Evolutionary conservation across 2,888 invertebrate genomes (phyloP), one percentile per base, ranked within the genome.

Genomic region (Prosopocoilus inquinatus): DNA sequence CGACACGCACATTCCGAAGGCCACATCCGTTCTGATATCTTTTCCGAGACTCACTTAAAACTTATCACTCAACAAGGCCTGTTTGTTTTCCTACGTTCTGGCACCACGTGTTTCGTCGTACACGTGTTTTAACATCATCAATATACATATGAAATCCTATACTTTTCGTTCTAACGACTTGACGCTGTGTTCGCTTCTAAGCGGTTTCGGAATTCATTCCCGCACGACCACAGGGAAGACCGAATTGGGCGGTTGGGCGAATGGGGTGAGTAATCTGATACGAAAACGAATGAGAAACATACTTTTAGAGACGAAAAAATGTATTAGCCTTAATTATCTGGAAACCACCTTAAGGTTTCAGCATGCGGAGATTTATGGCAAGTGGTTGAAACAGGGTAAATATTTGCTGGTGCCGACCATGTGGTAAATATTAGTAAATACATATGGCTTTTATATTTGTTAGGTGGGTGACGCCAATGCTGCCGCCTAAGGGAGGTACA

Each of bases 341-440:
- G n/a, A 39, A 56, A 54, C 58, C 64, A 63, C 8, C 46, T 35
- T 59, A 47, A 62, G 58, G 44, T 65, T 63, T 53, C 64, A 51
- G 54, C 55, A 44, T 32, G 15, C 15, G 16, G 44, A 50, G 13
- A 50, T 54, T 55, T 46, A 13, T 33, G 34, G 28, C 39, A 28
- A 41, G 39, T 35, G 47, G 47, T 41, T 47, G 28, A 44, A 50
- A 49, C 33, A 46, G 55, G 60, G 71, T 67, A 71, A 74, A 70
- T 70, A 71, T 69, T 72, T 70, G 65, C 63, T 67, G 71, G 68
- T 58, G 53, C 56, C 57, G 56, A 61, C 65, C 70, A 70, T 68
- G 67, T 70, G 69, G 70, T 67, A 69, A 70, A 70, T 68, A 70
- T 70, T 70, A 70, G 69, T 69, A 68, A 67, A 69, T 67, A 68